phyloP scores from a whole-genome alignment of 2,888 invertebrate genomes.

The Eretmocerus hayati region DNA sequence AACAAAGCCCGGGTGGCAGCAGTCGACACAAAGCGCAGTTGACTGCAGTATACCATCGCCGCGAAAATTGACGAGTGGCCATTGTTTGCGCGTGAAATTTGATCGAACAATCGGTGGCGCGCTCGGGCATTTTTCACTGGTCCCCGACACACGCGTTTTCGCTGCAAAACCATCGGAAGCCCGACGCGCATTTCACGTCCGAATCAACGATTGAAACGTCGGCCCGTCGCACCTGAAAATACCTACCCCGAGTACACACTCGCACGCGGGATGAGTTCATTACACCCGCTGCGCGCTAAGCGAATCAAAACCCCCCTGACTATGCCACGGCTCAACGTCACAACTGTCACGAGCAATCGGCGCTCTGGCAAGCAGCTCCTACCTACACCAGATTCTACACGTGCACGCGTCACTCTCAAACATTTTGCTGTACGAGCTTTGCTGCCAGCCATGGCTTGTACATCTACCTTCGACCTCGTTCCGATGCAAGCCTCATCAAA shows the following conservation, averaged over 20 bases:
- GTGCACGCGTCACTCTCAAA: no score
- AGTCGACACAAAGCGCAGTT: no score
- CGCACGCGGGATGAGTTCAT: no score
- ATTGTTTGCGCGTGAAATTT: neutral
- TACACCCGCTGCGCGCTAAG: constrained; percentile 5
- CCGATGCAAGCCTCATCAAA: no score
- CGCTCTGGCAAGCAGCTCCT: neutral
- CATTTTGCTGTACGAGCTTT: no score
- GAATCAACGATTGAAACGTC: constrained; percentile 11
- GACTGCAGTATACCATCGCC: no score
- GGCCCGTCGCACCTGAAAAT: neutral
- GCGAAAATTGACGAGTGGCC: neutral
- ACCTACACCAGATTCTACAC: neutral
- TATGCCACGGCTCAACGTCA: constrained; percentile 10
- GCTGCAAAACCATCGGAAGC: neutral
- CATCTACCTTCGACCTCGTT: no score
- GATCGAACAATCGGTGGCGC: neutral
- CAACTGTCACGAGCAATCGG: constrained; percentile 18
- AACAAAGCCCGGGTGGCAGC: no score
- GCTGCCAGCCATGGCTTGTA: no score
- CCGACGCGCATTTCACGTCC: neutral
- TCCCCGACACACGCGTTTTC: constrained; percentile 1
- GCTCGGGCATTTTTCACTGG: constrained; percentile 1
- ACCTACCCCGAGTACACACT: no score
- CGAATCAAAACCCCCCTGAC: constrained; percentile 13